phyloP scores from a whole-genome alignment of 2,888 invertebrate species.

The Himalopsyche tibetana region DNA sequence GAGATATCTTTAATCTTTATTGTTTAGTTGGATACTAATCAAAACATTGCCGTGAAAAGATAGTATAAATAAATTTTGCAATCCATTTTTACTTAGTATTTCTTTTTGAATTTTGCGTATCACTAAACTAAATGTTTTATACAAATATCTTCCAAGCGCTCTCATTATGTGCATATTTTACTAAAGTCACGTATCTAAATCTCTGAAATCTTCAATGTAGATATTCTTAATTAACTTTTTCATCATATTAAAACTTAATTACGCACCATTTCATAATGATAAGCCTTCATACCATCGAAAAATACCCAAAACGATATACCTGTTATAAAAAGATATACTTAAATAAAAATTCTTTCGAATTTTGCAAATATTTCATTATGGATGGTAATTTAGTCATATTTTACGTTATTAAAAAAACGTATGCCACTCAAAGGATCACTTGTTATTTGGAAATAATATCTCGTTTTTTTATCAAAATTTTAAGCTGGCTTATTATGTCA shows the following conservation, averaged over 20 bases:
- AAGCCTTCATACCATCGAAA: background rate
- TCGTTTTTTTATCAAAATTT: background rate
- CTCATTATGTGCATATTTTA: background rate
- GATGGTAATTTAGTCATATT: background rate
- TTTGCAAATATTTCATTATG: background rate
- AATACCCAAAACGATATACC: background rate
- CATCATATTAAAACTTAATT: constrained; percentile 12
- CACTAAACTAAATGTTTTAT: background rate
- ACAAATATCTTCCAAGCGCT: background rate
- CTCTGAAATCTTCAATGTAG: background rate
- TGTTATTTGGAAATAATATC: background rate
- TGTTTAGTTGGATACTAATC: no score
- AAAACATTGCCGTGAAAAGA: background rate
- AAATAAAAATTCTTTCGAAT: background rate
- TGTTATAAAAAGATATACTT: background rate
- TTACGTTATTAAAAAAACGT: background rate
- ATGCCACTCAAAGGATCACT: background rate
- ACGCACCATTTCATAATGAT: background rate
- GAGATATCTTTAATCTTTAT: no score
- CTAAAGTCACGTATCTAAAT: background rate
- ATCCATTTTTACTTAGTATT: background rate
- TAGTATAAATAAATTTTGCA: background rate
- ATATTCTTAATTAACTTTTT: constrained; percentile 7
- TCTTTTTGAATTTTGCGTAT: background rate
- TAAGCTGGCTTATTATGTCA: background rate